Conservation (phyloP, 2,888 invertebrate species). For the Tachina grossa region DNA sequence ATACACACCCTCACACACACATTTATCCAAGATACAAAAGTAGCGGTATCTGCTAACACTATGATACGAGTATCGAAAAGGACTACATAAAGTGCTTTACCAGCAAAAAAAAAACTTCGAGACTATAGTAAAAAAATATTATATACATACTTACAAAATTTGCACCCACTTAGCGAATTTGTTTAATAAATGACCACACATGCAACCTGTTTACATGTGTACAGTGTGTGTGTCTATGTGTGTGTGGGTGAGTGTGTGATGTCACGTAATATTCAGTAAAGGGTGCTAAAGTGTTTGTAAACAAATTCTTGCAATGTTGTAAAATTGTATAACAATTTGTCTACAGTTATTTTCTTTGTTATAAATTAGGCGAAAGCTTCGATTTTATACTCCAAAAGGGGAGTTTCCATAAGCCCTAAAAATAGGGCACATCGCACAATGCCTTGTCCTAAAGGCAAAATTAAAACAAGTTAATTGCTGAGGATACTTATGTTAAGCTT, state of each 20-base stretch:
- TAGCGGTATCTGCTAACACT: background rate
- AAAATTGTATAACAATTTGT: background rate
- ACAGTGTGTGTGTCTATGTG: background rate
- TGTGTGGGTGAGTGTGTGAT: background rate
- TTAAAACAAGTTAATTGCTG: no score
- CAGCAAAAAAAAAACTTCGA: conserved; percentile 30
- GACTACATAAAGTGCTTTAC: conserved; percentile 32
- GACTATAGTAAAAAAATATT: conserved; percentile 7
- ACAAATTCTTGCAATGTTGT: background rate
- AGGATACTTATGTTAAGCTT: no score
- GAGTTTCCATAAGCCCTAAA: no score
- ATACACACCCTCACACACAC: background rate
- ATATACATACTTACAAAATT: conserved; percentile 24
- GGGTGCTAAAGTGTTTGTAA: background rate
- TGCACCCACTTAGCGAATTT: conserved; percentile 64
- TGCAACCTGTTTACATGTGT: conserved; percentile 12
- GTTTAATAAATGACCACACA: conserved; percentile 59
- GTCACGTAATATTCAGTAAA: background rate
- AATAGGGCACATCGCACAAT: no score
- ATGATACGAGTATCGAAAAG: conserved; percentile 1
- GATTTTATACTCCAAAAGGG: no score
- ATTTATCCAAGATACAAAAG: background rate
- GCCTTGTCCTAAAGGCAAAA: no score
- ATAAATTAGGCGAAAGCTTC: no score
- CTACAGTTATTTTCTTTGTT: no score